Evolutionary conservation across 2,113 vertebrate genomes (phyloP).

Genomic region (Equus quagga): DNA sequence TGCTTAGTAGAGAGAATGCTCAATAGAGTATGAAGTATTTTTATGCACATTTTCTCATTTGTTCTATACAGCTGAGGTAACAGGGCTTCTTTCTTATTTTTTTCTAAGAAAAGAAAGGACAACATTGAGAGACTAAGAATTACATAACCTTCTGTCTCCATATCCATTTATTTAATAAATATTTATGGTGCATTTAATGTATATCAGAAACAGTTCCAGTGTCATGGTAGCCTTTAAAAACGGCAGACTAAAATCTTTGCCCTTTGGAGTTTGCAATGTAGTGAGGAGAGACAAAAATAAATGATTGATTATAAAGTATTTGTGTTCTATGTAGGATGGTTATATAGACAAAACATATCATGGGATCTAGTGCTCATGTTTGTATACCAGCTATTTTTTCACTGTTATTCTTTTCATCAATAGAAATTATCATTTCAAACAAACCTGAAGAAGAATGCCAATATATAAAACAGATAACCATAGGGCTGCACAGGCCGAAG

Average conservation of each 20-base stretch:
- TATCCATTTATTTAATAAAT: background rate
- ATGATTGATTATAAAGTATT: background rate
- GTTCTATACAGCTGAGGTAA: background rate
- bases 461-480: background rate
- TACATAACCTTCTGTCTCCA: background rate
- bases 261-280: background rate
- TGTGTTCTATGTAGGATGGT: background rate
- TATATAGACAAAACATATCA: background rate
- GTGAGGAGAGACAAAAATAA: background rate
- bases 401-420: background rate
- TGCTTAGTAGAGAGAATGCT: background rate
- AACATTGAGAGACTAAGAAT: background rate
- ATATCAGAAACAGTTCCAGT: background rate
- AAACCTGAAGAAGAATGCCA: background rate
- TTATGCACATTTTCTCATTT: background rate
- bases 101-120: background rate
- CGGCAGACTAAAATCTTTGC: background rate
- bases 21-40: background rate
- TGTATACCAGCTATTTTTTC: background rate
- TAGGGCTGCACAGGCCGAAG: rapidly evolving
- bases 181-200: background rate
- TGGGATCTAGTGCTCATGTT: background rate
- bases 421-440: background rate
- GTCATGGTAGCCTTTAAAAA: background rate
- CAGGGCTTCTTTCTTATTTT: background rate